Evolutionary conservation across 2,113 vertebrate species (phyloP).

Genomic region (Crotalus horridus): DNA sequence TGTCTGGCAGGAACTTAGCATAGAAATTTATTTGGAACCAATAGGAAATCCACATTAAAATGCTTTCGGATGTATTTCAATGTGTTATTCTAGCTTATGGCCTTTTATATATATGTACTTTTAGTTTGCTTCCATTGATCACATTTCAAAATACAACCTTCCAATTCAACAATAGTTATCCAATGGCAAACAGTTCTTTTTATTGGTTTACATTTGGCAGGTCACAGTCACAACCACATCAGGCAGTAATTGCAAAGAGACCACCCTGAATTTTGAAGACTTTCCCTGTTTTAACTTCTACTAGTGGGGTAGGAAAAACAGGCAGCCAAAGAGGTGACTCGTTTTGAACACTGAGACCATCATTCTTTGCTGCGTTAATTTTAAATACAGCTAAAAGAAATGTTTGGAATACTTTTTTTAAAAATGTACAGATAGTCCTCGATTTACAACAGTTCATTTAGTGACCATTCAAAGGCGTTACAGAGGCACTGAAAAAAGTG

Average conservation of each 20-base stretch:
- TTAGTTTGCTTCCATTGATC: constrained; percentile 55
- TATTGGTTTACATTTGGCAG: constrained; percentile 65
- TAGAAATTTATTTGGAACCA: constrained; percentile 59
- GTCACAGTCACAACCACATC: constrained; percentile 64
- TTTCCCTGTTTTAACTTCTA: constrained; percentile 48
- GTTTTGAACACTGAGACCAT: constrained; percentile 34
- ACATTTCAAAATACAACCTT: constrained; percentile 66
- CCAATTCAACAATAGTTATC: constrained; percentile 67
- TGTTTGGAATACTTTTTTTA: constrained; percentile 19
- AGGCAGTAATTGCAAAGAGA: constrained; percentile 67
- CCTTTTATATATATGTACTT: constrained; percentile 46
- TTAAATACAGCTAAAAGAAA: constrained; percentile 33
- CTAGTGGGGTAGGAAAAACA: background rate
- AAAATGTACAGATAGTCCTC: background rate
- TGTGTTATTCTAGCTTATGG: constrained; percentile 52
- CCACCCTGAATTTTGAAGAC: constrained; percentile 69
- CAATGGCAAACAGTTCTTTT: constrained; percentile 67
- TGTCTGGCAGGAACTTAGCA: constrained; percentile 54
- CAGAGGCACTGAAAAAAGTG: background rate
- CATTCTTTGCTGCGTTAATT: constrained; percentile 19
- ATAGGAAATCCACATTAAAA: constrained; percentile 62
- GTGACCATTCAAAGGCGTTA: background rate
- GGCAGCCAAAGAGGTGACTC: background rate
- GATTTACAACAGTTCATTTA: background rate
- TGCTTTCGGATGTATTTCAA: constrained; percentile 27